Evolutionary conservation across 2,888 invertebrate species (phyloP).

Genomic region (Nephrotoma appendiculata): DNA sequence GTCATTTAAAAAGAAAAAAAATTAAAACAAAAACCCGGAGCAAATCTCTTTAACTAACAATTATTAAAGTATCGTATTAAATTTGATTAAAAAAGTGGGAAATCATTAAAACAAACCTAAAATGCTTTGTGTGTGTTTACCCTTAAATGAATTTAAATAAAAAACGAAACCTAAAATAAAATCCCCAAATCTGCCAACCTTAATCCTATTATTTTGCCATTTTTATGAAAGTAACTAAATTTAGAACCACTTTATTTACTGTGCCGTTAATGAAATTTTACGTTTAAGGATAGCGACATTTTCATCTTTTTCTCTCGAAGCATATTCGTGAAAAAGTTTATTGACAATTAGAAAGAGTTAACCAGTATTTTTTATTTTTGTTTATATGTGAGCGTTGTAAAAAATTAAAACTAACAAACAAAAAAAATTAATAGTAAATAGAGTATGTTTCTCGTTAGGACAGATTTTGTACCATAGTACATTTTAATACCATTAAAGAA

Average conservation of each 20-base stretch:
- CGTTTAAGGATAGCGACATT: no score
- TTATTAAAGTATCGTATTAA: background rate
- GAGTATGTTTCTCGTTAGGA: no score
- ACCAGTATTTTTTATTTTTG: no score
- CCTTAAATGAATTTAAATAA: background rate
- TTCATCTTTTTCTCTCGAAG: no score
- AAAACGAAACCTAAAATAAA: background rate
- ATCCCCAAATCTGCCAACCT: background rate
- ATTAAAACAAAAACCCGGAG: background rate
- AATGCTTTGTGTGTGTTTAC: background rate
- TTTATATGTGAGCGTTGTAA: no score
- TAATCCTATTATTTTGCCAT: background rate
- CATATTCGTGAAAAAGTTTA: no score
- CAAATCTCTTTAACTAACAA: background rate
- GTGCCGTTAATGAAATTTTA: background rate
- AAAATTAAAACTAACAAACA: no score
- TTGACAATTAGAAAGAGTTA: no score
- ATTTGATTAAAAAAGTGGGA: background rate
- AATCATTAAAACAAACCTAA: background rate
- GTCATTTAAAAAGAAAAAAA: background rate
- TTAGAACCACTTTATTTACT: background rate
- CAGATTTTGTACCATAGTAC: no score
- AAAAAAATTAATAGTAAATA: no score
- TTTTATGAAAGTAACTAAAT: background rate
- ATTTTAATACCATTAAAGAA: no score